Evolutionary conservation across 92 coral and sea anemone species (phyloP), one percentile per base, ranked within the genome.

Genomic region (Porites cylindrica): DNA sequence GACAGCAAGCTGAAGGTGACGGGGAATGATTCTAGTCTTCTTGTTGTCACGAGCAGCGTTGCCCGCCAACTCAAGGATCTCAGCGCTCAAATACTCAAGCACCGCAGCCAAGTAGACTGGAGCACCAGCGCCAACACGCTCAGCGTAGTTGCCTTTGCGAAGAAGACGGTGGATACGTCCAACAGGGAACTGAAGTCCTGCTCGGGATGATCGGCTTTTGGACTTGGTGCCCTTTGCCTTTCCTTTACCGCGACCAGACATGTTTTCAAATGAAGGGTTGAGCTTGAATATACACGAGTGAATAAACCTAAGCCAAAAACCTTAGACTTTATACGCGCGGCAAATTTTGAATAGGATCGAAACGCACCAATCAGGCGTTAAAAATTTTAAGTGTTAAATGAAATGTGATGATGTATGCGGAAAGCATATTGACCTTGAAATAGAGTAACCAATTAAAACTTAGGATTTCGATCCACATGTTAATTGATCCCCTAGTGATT

Each of bases 211-310:
- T 38, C 93, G 96, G 82, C 86, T 93, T 74, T 93, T 93, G 72
- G 96, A 93, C 91, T 93, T 93, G 88, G 89, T 88, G 84, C 91
- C 93, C 85, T 85, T 88, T 65, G 91, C 92, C 80, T 93, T 93
- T 51, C 96, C 96, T 93, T 93, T 93, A 13, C 96, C 96, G 84
- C 96, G 96, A 83, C 96, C 96, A 88, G 94, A 93, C 96, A 93
- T 91, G 18, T 52, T 82, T 38, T 38, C 47, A 38, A 38, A 38
- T 4, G 0, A 38, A 38, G 7, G 0, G 7, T 38, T 38, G 47
- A 38, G 47, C 47, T 38, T 6, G 47, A 38, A 4, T 38, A 4
- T 38, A 5, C 47, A 38, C 47, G 7, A 38, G 0, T 38, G 47
- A 38, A 38, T 38, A 38, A 38, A 38, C 47, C 24, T 29, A 29